Conservation (phyloP, 2,797 vertebrate genomes). For the Cygnus olor region DNA sequence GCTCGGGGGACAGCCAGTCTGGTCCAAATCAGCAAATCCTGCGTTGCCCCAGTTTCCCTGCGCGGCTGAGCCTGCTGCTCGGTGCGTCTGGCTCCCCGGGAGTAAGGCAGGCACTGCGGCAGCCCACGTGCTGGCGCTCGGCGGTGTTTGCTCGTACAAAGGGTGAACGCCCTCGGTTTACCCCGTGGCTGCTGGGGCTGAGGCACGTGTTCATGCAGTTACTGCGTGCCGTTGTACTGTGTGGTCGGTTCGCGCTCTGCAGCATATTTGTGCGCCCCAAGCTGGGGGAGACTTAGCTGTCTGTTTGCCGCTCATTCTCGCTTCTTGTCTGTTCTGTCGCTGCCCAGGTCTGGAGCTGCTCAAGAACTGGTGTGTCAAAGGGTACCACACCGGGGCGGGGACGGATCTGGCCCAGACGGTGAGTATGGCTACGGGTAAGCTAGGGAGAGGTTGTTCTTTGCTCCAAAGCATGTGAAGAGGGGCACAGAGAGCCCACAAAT, state of each 20-base stretch:
- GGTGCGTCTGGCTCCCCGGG: not conserved
- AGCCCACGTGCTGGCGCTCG: not conserved
- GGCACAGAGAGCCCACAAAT: not conserved
- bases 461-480: not conserved
- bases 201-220: not conserved
- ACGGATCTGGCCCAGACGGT: constrained; percentile 77
- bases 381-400: constrained; percentile 78
- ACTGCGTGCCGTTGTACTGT: not conserved
- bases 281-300: not conserved
- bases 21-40: constrained; percentile 54
- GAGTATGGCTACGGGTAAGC: constrained; percentile 2
- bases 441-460: not conserved
- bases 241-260: not conserved
- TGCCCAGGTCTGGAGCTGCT: constrained; percentile 83
- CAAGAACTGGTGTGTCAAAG: constrained; percentile 83
- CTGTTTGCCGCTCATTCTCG: not conserved
- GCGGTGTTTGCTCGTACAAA: constrained; percentile 19
- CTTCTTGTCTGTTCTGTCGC: not conserved
- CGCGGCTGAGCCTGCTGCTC: not conserved
- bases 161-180: constrained; percentile 62
- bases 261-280: not conserved
- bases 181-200: constrained; percentile 8
- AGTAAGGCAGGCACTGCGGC: not conserved
- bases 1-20: constrained; percentile 19
- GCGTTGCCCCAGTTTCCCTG: constrained; percentile 56